A percentile compares a stretch with the other conserved stretches of the same genome.
Evolutionary conservation across 1,140 invertebrate species (phyloP).

Genomic region (Acyrthosiphon pisum): DNA sequence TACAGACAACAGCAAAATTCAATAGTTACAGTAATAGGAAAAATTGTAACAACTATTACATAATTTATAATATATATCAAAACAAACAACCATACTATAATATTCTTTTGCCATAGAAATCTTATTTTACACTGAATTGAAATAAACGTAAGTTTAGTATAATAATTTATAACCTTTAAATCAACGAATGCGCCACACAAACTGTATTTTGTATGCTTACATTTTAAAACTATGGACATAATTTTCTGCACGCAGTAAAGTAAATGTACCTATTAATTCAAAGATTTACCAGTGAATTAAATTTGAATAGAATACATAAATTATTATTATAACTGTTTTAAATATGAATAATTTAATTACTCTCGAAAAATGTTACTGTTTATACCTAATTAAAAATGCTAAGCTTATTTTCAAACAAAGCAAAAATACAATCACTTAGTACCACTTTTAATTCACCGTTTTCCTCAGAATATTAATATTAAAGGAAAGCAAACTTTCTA

Average conservation of each 20-base stretch:
- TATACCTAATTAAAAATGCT: conserved; percentile 18
- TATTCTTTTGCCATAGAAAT: neutral
- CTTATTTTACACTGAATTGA: neutral
- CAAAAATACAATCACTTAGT: neutral
- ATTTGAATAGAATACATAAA: neutral
- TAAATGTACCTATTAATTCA: conserved; percentile 6
- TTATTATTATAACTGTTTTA: neutral
- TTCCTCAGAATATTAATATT: neutral
- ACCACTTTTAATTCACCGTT: neutral
- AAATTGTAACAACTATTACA: neutral
- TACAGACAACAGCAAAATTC: neutral
- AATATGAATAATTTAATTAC: neutral
- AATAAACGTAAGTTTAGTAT: neutral
- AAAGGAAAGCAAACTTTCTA: neutral
- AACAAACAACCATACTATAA: neutral
- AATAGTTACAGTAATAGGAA: neutral
- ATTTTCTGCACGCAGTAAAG: neutral
- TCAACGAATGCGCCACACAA: neutral
- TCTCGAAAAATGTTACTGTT: neutral
- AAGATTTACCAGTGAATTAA: neutral
- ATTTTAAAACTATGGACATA: neutral
- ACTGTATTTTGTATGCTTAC: neutral
- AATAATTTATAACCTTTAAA: neutral
- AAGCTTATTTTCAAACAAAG: conserved; percentile 14
- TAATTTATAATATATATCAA: neutral